These are phyloP conservation scores for Epistrophe eligans DNA, from an alignment of 2,888 invertebrate genomes.

Conservation along the genomic window DNA sequence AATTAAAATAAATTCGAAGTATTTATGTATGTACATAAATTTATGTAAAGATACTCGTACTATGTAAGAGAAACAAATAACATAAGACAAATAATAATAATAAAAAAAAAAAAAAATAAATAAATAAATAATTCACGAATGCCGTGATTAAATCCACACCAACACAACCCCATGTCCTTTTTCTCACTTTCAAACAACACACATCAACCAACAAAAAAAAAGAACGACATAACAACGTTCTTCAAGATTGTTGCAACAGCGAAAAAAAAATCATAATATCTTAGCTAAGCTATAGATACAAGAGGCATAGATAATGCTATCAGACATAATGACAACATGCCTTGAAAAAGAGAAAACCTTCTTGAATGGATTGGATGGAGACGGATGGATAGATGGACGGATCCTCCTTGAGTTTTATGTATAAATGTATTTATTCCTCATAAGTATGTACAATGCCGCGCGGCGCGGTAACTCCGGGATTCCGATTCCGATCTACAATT, in stretches of 20 bases:
- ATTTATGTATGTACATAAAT: constrained; percentile 19
- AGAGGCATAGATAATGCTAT: constrained; percentile 70
- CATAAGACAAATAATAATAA: constrained; percentile 43
- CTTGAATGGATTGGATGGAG: constrained; percentile 67
- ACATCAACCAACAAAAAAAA: not conserved
- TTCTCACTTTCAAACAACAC: constrained; percentile 52
- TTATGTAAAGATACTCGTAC: constrained; percentile 5
- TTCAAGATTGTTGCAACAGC: constrained; percentile 45
- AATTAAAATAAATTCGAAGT: constrained; percentile 56
- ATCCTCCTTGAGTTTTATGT: constrained; percentile 36
- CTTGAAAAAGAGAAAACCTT: constrained; percentile 54
- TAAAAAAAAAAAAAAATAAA: constrained; percentile 29
- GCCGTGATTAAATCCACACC: constrained; percentile 66
- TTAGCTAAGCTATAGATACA: constrained; percentile 10
- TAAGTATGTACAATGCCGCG: constrained; percentile 42
- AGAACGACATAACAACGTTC: constrained; percentile 40
- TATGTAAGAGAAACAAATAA: constrained; percentile 6
- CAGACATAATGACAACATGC: constrained; percentile 70
- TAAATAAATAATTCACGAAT: constrained; percentile 69
- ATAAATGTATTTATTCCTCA: constrained; percentile 44
- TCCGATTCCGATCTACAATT: constrained; percentile 69
- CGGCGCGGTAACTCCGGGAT: constrained; percentile 31
- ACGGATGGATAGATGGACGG: constrained; percentile 39
- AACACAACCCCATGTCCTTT: constrained; percentile 46
- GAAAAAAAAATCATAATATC: constrained; percentile 24